phyloP scores from a whole-genome alignment of 2,888 invertebrate species.

The Panzeria rudis region DNA sequence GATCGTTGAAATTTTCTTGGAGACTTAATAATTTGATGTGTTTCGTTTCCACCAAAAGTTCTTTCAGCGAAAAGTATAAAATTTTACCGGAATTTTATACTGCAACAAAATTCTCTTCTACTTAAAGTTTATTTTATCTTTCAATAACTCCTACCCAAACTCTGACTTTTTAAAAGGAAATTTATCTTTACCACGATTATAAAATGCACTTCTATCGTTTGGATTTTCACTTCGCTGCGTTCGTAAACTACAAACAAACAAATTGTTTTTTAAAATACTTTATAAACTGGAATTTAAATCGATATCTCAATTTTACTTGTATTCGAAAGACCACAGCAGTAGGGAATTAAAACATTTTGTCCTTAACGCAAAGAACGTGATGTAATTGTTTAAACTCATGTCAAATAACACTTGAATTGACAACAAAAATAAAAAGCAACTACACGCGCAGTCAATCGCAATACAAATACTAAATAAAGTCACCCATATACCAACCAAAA shows the following conservation, averaged over 20 bases:
- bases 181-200: slow-evolving; percentile 29
- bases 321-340: slow-evolving; percentile 42
- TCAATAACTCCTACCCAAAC: neutral
- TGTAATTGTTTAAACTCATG: slow-evolving; percentile 71
- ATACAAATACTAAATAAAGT: slow-evolving; percentile 54
- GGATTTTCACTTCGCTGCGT: slow-evolving; percentile 57
- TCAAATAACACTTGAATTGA: slow-evolving; percentile 64
- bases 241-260: neutral
- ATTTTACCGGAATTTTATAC: no score
- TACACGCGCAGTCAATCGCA: slow-evolving; percentile 39
- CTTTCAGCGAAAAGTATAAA: no score
- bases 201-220: slow-evolving; percentile 54
- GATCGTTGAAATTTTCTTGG: no score
- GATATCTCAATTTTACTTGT: slow-evolving; percentile 52
- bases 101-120: no score
- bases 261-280: slow-evolving; percentile 56
- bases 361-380: slow-evolving; percentile 66
- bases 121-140: no score
- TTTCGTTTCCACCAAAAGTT: no score
- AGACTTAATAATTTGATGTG: no score
- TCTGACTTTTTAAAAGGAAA: slow-evolving; percentile 30
- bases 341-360: slow-evolving; percentile 65
- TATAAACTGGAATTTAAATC: slow-evolving; percentile 58
- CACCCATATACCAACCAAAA: slow-evolving; percentile 47
- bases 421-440: slow-evolving; percentile 37